Evolutionary conservation across 37 sponge, comb jelly and placozoan species (phyloP).

Genomic region (Amphimedon queenslandica): DNA sequence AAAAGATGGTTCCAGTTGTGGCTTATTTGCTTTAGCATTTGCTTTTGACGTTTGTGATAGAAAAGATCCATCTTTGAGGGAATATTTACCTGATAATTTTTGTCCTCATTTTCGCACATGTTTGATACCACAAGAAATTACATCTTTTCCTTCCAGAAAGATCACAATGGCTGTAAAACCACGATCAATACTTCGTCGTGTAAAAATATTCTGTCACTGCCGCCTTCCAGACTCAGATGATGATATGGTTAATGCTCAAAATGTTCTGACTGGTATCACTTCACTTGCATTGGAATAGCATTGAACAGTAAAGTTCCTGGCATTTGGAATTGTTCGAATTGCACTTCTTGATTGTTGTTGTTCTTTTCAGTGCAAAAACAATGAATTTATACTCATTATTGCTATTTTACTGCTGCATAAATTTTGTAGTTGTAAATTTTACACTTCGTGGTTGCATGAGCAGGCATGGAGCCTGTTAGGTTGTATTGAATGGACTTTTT

Average conservation of each 20-base stretch:
- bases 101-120: constrained; percentile 5
- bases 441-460: no score
- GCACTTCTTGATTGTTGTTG: no score
- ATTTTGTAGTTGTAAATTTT: no score
- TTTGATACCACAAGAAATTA: constrained; percentile 5
- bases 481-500: no score
- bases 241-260: constrained; percentile 10
- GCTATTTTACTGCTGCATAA: no score
- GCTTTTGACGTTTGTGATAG: constrained; percentile 8
- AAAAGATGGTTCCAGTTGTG: constrained; percentile 12
- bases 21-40: constrained; percentile 9
- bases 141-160: not conserved
- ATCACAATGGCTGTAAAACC: not conserved
- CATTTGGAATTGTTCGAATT: not conserved
- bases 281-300: constrained; percentile 2
- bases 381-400: no score
- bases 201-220: constrained; percentile 18
- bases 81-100: constrained; percentile 13
- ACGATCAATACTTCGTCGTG: not conserved
- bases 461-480: no score
- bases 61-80: not conserved
- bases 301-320: not conserved
- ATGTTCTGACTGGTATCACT: constrained; percentile 21
- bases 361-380: no score
- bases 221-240: constrained; percentile 16